Evolutionary conservation across 2,113 vertebrate species (phyloP).

Genomic region (Catagonus wagneri): DNA sequence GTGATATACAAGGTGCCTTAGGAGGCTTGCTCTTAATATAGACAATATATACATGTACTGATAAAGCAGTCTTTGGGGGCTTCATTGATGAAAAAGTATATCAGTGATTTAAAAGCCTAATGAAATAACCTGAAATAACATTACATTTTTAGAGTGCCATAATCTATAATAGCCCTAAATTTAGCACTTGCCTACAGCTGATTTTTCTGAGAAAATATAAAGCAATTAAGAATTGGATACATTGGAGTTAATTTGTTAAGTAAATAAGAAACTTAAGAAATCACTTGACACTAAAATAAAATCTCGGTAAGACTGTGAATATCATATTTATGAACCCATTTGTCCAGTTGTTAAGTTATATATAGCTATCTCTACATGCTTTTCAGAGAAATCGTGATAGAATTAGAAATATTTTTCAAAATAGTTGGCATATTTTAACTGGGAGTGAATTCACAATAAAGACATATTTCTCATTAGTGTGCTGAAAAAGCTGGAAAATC

Average conservation of each 20-base stretch:
- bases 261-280: neutral
- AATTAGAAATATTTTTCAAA: neutral
- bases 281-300: neutral
- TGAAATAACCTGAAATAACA: constrained; percentile 52
- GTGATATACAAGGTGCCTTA: neutral
- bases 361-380: neutral
- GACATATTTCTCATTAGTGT: neutral
- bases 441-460: neutral
- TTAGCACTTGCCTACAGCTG: neutral
- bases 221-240: neutral
- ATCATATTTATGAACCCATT: neutral
- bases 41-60: neutral
- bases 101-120: constrained; percentile 65
- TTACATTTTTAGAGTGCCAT: neutral
- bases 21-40: neutral
- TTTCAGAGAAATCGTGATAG: neutral
- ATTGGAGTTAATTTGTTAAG: neutral
- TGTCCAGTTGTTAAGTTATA: neutral
- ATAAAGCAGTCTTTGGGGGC: constrained; percentile 70
- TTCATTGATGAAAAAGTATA: constrained; percentile 72
- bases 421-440: neutral
- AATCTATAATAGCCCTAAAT: neutral
- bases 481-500: neutral
- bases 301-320: neutral
- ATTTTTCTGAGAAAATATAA: constrained; percentile 2